Conservation (phyloP, 1,140 invertebrate genomes). For the Andricus grossulariae region DNA sequence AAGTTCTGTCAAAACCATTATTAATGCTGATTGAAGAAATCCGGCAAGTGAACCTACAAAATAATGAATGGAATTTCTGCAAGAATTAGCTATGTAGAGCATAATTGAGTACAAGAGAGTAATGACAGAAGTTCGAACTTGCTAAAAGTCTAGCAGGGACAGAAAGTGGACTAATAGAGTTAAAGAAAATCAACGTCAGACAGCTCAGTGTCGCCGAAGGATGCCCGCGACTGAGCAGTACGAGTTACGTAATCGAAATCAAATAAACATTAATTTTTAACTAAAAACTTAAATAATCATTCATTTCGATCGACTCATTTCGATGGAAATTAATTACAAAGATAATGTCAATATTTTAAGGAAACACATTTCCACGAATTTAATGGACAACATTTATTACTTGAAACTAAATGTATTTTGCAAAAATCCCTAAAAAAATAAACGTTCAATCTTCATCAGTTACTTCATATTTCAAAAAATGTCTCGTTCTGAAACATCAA, state of each 20-base stretch:
- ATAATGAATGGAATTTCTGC: too few species aligned
- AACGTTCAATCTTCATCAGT: too few species aligned
- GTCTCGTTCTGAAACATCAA: too few species aligned
- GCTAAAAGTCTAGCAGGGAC: not conserved
- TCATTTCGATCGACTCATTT: conserved; percentile 26
- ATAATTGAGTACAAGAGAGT: not conserved
- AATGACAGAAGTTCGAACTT: not conserved
- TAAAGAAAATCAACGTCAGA: conserved; percentile 16
- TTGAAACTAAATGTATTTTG: too few species aligned
- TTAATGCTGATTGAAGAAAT: too few species aligned
- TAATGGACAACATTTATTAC: not conserved
- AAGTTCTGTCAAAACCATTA: too few species aligned
- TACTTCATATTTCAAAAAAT: too few species aligned
- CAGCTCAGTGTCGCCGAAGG: not conserved
- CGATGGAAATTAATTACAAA: conserved; percentile 3
- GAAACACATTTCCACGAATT: not conserved
- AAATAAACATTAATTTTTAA: conserved; percentile 47
- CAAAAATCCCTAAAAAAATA: too few species aligned
- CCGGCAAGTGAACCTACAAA: too few species aligned
- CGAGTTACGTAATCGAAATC: conserved; percentile 45
- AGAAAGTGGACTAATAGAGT: conserved; percentile 1
- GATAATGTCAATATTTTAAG: not conserved
- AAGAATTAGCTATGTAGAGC: not conserved
- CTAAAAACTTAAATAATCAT: conserved; percentile 53
- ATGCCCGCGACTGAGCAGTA: not conserved